These are phyloP conservation scores for Rhynchomys soricoides DNA, from an alignment of 2,113 vertebrate genomes.

Conservation along the genomic window DNA sequence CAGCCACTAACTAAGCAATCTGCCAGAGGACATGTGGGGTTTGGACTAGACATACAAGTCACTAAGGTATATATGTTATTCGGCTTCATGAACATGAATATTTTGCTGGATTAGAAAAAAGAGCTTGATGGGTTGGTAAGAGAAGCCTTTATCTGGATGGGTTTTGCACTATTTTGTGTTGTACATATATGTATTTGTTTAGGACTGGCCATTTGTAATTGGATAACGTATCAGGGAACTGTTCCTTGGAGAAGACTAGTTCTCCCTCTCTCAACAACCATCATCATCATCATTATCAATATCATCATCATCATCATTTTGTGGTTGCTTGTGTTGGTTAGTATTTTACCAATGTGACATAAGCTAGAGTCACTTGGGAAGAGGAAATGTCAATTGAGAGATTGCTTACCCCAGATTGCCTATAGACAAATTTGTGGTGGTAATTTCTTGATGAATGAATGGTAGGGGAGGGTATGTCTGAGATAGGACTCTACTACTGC, in stretches of 20 bases:
- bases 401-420: background rate
- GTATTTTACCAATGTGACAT: background rate
- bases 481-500: background rate
- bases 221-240: background rate
- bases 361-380: background rate
- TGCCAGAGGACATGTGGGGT: background rate
- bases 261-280: background rate
- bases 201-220: background rate
- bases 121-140: background rate
- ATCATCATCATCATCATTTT: no score
- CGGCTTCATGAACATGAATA: background rate
- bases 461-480: background rate
- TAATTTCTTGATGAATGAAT: background rate
- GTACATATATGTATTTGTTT: background rate
- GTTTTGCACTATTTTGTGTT: background rate
- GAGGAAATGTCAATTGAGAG: background rate
- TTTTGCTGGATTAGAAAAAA: background rate
- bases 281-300: no score
- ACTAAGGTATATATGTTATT: background rate
- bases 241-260: background rate
- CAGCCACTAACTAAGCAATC: background rate
- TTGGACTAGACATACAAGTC: background rate
- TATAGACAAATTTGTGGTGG: background rate
- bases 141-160: background rate
- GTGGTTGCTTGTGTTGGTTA: background rate